Conservation (phyloP, 2,797 vertebrate species). For the Eremophila alpestris region DNA sequence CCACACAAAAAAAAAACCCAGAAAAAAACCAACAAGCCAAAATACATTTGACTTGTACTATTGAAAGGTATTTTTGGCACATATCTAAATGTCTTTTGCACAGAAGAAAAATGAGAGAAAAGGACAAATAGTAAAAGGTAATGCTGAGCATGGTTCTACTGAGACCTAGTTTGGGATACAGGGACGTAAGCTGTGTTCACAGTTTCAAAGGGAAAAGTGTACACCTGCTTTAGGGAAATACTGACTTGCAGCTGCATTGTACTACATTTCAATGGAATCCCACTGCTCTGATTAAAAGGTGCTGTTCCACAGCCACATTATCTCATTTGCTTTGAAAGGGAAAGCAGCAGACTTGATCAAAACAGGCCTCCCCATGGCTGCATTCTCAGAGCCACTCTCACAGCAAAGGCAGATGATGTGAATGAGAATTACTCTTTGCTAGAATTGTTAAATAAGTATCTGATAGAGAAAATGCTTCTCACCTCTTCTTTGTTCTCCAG, state of each 20-base stretch:
- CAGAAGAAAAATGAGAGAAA: not conserved
- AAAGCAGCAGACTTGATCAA: conserved; percentile 62
- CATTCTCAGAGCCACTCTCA: conserved; percentile 39
- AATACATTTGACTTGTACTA: not conserved
- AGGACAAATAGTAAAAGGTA: not conserved
- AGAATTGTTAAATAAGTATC: conserved; percentile 46
- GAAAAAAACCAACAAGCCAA: not conserved
- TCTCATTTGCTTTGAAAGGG: conserved; percentile 62
- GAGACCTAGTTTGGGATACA: not conserved
- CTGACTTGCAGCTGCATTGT: conserved; percentile 41
- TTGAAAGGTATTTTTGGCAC: not conserved
- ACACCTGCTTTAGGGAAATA: conserved; percentile 47
- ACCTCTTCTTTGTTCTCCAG: conserved; percentile 43
- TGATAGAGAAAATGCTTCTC: conserved; percentile 46
- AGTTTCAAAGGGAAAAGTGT: conserved; percentile 23
- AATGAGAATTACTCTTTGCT: conserved; percentile 53
- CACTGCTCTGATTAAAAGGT: conserved; percentile 61
- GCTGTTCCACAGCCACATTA: conserved; percentile 41
- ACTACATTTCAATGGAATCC: conserved; percentile 30
- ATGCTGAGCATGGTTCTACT: not conserved
- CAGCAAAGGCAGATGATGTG: conserved; percentile 29
- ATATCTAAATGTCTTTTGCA: not conserved
- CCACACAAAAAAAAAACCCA: too few species aligned
- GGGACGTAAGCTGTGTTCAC: not conserved
- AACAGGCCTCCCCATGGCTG: conserved; percentile 44